phyloP scores from a whole-genome alignment of 2,797 vertebrate genomes.

The Coreius guichenoti region DNA sequence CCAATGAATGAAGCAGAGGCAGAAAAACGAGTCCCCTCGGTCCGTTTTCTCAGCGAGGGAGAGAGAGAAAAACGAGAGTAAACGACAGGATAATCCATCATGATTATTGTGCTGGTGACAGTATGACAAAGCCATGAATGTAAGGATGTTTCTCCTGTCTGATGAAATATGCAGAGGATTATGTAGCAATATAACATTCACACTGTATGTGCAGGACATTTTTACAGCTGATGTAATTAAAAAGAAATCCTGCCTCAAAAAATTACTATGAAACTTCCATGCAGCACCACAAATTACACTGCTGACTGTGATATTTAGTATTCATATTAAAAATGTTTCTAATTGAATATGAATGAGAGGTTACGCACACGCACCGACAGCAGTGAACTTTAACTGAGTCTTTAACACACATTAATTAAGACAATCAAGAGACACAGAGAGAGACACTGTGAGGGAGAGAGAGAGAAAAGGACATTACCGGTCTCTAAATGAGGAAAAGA shows the following conservation, averaged over 20 bases:
- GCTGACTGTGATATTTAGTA: constrained; percentile 14
- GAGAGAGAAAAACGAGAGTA: constrained; percentile 52
- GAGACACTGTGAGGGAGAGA: neutral
- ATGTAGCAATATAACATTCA: constrained; percentile 15
- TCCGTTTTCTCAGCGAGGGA: constrained; percentile 41
- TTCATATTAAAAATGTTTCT: constrained; percentile 1
- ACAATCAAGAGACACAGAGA: constrained; percentile 25
- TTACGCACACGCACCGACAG: neutral
- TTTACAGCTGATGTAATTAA: constrained; percentile 20
- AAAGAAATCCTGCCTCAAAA: constrained; percentile 12
- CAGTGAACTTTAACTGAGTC: constrained; percentile 32
- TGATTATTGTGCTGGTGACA: constrained; percentile 60
- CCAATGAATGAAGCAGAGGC: constrained; percentile 55
- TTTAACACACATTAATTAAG: constrained; percentile 41
- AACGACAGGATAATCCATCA: constrained; percentile 64
- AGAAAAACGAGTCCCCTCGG: constrained; percentile 39
- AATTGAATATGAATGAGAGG: constrained; percentile 33
- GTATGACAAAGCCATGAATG: constrained; percentile 53
- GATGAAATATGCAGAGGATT: constrained; percentile 55
- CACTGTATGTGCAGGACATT: constrained; percentile 9
- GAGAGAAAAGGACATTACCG: constrained; percentile 16
- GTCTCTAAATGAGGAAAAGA: constrained; percentile 33
- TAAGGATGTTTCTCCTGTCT: constrained; percentile 53
- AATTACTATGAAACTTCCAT: neutral
- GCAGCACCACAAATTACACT: neutral